Evolutionary conservation across 2,797 vertebrate genomes (phyloP), one percentile per base, ranked within the genome.

Genomic region (Chiropotes sagulatus): DNA sequence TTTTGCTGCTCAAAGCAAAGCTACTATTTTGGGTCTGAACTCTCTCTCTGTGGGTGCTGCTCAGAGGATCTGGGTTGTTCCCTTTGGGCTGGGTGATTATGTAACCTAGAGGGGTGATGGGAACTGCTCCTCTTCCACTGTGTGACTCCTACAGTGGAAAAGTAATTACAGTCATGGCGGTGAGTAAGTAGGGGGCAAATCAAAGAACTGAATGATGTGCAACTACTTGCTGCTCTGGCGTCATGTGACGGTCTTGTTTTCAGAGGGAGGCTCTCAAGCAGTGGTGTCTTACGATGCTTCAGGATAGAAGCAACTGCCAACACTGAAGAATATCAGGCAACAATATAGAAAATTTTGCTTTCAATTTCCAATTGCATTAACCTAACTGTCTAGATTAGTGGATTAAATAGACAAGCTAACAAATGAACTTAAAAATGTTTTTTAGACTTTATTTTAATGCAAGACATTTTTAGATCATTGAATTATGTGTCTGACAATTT

Each of bases 391-490:
- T 89, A 93, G 30, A 36, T 50, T 81, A 58, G 36, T 93, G 72
- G 33, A 92, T 89, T 76, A 86, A 96, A 88, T 26, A 82, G 1
- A 72, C 13, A 90, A 46, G 5, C 46, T 90, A 93, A 92, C 2
- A 82, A 92, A 61, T 70, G 5, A n/a, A 73, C 96, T 86, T 81
- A 50, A 88, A 93, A 50, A 41, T 10, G 5, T 19, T 7, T 92
- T 87, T 85, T 82, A 79, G 57, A 41, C 17, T 96, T 92, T 41
- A 28, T 94, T 90, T 95, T 95, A 95, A 94, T 93, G 88, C 0
- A 85, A 57, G 33, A 75, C 15, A 81, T 94, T 90, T 90, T 94
- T 7, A 61, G 36, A 54, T 86, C 81, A 85, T 41, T 89, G 41
- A 90, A 50, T 1, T 81, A 30, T 24, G 30, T 93, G 57, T 70